A percentile compares a stretch with the other conserved stretches of the same genome.
Evolutionary conservation across 2,888 invertebrate genomes (phyloP).

Genomic region (Drosophila trichaetosa): DNA sequence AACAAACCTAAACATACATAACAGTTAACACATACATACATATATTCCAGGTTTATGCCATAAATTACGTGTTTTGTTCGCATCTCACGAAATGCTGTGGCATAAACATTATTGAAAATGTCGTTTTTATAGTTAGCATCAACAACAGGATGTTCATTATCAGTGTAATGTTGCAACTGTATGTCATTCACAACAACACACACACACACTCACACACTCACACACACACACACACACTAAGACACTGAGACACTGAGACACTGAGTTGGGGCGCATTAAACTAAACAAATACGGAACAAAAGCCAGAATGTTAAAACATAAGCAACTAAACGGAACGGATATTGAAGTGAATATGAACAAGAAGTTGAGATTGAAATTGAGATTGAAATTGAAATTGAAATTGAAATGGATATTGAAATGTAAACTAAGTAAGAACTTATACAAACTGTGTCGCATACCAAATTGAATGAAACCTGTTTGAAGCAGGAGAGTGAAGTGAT

Average conservation of each 20-base stretch:
- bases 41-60: background rate
- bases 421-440: slow-evolving; percentile 1
- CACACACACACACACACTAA: slow-evolving; percentile 7
- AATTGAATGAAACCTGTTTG: slow-evolving; percentile 17
- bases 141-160: background rate
- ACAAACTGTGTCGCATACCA: slow-evolving; percentile 2
- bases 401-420: slow-evolving; percentile 8
- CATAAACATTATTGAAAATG: background rate
- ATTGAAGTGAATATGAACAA: slow-evolving; percentile 36
- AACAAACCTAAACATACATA: background rate
- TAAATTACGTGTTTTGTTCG: background rate
- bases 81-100: background rate
- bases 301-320: slow-evolving; percentile 20
- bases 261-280: slow-evolving; percentile 84
- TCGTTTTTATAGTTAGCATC: background rate
- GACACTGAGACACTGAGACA: slow-evolving; percentile 26
- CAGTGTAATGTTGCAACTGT: slow-evolving; percentile 24
- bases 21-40: background rate
- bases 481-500: slow-evolving; percentile 42
- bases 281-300: slow-evolving; percentile 37
- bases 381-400: background rate
- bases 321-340: slow-evolving; percentile 32
- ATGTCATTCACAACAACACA: slow-evolving; percentile 9
- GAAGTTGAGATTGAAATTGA: slow-evolving; percentile 4
- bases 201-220: background rate